phyloP scores from a whole-genome alignment of 1,140 invertebrate genomes.

The Hylyphantes graminicola region DNA sequence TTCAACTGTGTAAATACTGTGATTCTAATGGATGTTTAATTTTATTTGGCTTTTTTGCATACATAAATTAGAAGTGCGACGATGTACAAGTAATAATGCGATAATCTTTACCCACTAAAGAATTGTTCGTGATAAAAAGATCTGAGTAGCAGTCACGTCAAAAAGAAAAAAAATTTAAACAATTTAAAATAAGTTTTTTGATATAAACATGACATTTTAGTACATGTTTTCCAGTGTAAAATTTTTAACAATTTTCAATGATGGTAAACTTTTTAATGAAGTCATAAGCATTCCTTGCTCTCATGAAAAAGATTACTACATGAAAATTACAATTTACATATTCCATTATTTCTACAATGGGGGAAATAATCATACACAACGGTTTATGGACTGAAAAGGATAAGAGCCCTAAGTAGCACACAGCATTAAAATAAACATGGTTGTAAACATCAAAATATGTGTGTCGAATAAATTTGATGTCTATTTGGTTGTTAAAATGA shows the following conservation, averaged over 20 bases:
- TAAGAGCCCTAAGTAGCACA: no score
- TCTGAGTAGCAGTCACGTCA: neutral
- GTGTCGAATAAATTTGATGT: no score
- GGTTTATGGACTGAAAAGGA: no score
- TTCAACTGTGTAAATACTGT: conserved; percentile 39
- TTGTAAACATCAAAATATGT: no score
- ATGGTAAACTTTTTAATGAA: neutral
- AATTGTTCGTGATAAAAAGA: neutral
- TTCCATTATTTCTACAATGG: no score
- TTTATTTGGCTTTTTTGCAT: conserved; percentile 43
- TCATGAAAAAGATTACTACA: no score
- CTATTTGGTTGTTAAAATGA: no score
- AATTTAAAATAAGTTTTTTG: conserved; percentile 26
- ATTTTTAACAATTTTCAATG: conserved; percentile 28
- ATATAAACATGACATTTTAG: conserved; percentile 24
- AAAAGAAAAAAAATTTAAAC: conserved; percentile 8
- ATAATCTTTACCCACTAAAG: conserved; percentile 9
- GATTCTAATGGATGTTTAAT: conserved; percentile 37
- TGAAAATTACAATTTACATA: no score
- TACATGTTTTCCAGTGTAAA: conserved; percentile 12
- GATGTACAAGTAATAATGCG: conserved; percentile 6
- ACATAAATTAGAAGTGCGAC: conserved; percentile 18
- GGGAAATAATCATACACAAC: no score
- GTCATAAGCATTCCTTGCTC: no score
- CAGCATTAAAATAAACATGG: no score